Base-by-base conservation (phyloP, 35 echinoderm and acorn worm genomes). In the Strongylocentrotus purpuratus region DNA sequence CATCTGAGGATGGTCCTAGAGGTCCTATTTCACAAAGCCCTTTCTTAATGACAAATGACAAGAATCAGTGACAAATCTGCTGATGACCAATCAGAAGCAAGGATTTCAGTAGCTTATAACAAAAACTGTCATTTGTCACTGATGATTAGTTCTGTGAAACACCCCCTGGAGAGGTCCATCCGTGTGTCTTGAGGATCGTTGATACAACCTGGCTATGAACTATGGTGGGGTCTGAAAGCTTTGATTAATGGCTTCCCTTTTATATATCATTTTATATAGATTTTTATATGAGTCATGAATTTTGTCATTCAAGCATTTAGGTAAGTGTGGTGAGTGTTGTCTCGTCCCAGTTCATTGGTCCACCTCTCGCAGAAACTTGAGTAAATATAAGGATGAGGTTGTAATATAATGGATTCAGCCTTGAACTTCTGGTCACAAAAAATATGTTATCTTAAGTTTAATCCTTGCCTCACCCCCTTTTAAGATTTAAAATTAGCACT, bases 1-100 rank as follows among this genome's bases (percentile, higher is more conserved):
- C 1, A 94, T 96, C 94, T 94, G 78, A 94, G 28, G 59, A 46
- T 94, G 14, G 33, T 89, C 87, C 32, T 45, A 11, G 18, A 35
- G 86, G n/a, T n/a, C n/a, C n/a, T n/a, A n/a, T n/a, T n/a, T n/a
- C n/a, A n/a, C n/a, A n/a, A n/a, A n/a, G n/a, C n/a, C n/a, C n/a
- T n/a, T n/a, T n/a, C n/a, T n/a, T n/a, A n/a, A n/a, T n/a, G n/a
- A n/a, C n/a, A n/a, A n/a, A n/a, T n/a, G n/a, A n/a, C n/a, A n/a
- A n/a, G n/a, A n/a, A n/a, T n/a, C n/a, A n/a, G n/a, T n/a, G n/a
- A n/a, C n/a, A n/a, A n/a, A n/a, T n/a, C n/a, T n/a, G n/a, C n/a
- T n/a, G n/a, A n/a, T n/a, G n/a, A n/a, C n/a, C n/a, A n/a, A n/a
- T n/a, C n/a, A n/a, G n/a, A n/a, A n/a, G n/a, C n/a, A n/a, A n/a